Conservation (phyloP, 2,113 vertebrate species). For the Oryzias melastigma region DNA sequence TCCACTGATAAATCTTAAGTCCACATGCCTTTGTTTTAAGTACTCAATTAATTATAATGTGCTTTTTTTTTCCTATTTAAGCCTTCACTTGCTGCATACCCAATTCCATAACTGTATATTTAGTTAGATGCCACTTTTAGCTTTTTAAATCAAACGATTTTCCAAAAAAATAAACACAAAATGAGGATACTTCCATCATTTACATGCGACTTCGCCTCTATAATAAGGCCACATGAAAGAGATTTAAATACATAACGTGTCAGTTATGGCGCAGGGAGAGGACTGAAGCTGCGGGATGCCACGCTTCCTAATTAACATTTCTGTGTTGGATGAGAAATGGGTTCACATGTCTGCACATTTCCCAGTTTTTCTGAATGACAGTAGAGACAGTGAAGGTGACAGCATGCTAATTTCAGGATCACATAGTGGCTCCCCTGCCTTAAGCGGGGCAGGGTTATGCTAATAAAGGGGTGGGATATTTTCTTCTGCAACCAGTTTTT, state of each 20-base stretch:
- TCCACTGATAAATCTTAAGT: constrained; percentile 35
- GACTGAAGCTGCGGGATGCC: constrained; percentile 69
- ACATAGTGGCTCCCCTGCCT: constrained; percentile 67
- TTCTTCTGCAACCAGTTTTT: constrained; percentile 25
- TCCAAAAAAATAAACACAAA: constrained; percentile 26
- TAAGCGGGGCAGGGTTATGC: constrained; percentile 71
- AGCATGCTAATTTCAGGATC: constrained; percentile 73
- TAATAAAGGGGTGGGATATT: constrained; percentile 66
- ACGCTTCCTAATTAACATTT: constrained; percentile 76
- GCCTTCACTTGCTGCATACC: constrained; percentile 11
- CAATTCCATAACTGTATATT: constrained; percentile 16
- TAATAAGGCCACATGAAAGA: constrained; percentile 73
- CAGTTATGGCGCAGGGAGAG: constrained; percentile 65
- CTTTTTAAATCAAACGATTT: constrained; percentile 32
- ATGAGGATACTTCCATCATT: constrained; percentile 60
- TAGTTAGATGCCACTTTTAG: constrained; percentile 25
- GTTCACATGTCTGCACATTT: constrained; percentile 67
- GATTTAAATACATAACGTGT: constrained; percentile 74
- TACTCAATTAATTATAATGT: constrained; percentile 47
- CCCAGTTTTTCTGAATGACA: constrained; percentile 75
- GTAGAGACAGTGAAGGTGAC: constrained; percentile 77
- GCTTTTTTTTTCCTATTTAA: constrained; percentile 35
- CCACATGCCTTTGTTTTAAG: constrained; percentile 16
- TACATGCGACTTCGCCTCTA: constrained; percentile 58
- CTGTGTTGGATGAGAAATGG: constrained; percentile 68